These are phyloP conservation scores for Polymixis flavicincta DNA, from an alignment of 2,888 invertebrate genomes.

Conservation along the genomic window DNA sequence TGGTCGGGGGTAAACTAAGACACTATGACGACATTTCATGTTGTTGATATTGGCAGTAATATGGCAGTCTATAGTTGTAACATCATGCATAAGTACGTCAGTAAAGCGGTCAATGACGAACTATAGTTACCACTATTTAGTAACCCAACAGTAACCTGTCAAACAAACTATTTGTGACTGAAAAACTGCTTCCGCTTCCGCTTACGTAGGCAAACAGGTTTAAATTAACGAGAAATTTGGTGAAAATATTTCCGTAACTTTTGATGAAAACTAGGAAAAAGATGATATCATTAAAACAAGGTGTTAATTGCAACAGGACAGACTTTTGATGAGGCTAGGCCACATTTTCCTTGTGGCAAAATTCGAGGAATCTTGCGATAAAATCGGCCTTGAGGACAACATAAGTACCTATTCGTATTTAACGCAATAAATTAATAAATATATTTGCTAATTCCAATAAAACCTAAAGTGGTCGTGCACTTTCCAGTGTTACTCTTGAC, in stretches of 20 bases:
- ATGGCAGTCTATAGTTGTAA: not conserved
- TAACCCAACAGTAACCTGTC: not conserved
- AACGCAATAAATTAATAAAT: too few relatives aligned
- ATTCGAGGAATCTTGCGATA: too few relatives aligned
- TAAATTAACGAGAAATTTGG: too few relatives aligned
- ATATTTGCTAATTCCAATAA: too few relatives aligned
- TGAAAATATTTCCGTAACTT: too few relatives aligned
- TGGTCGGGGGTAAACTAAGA: not conserved
- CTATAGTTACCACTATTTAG: not conserved
- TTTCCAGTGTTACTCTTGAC: too few relatives aligned
- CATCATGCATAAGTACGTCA: not conserved
- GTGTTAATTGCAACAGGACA: too few relatives aligned
- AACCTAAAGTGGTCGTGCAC: too few relatives aligned
- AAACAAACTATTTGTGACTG: not conserved
- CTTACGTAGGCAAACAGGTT: not conserved
- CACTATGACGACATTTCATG: not conserved
- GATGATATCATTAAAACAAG: not conserved
- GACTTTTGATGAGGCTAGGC: too few relatives aligned
- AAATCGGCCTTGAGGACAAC: too few relatives aligned
- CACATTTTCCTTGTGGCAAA: too few relatives aligned
- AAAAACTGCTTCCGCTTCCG: not conserved
- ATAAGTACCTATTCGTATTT: too few relatives aligned
- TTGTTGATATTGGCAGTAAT: not conserved
- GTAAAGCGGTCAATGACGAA: not conserved
- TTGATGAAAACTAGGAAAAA: not conserved